Conservation (phyloP, 2,888 invertebrate species). For the Dryomyza anilis region DNA sequence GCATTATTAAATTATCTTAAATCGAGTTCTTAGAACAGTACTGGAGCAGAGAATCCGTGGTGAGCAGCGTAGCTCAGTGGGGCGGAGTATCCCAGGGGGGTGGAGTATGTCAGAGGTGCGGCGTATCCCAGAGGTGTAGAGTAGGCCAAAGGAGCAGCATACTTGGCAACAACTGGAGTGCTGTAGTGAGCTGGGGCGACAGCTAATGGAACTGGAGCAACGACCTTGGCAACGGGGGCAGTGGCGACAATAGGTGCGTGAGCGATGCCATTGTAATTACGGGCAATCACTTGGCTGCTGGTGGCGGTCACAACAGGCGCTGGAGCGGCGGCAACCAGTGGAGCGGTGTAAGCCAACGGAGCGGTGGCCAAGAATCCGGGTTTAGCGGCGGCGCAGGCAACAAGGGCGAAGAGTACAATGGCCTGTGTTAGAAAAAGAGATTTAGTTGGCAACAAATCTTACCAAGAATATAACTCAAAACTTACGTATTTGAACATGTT, state of each 20-base stretch:
- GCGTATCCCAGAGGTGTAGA: constrained; percentile 20
- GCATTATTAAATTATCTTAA: neutral
- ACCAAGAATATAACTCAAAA: neutral
- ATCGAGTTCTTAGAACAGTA: neutral
- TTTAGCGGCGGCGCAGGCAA: constrained; percentile 44
- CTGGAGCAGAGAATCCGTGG: neutral
- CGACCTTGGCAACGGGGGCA: constrained; percentile 5
- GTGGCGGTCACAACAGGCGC: constrained; percentile 41
- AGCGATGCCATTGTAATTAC: constrained; percentile 31
- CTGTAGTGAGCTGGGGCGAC: neutral
- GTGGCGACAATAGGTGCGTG: constrained; percentile 28
- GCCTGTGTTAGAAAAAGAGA: constrained; percentile 33
- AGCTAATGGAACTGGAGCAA: constrained; percentile 28
- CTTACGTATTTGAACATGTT: constrained; percentile 26
- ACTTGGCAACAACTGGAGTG: constrained; percentile 12
- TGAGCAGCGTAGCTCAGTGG: constrained; percentile 11
- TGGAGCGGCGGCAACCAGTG: constrained; percentile 38
- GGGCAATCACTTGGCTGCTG: constrained; percentile 27
- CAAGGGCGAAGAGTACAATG: constrained; percentile 42
- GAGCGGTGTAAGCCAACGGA: constrained; percentile 31
- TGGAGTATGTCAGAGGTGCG: constrained; percentile 15
- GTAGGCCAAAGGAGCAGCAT: constrained; percentile 38
- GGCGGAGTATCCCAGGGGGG: neutral
- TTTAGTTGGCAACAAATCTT: neutral
- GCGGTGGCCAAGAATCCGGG: constrained; percentile 37